Conservation (phyloP, 2,888 invertebrate genomes). For the Aphidoletes aphidimyza region DNA sequence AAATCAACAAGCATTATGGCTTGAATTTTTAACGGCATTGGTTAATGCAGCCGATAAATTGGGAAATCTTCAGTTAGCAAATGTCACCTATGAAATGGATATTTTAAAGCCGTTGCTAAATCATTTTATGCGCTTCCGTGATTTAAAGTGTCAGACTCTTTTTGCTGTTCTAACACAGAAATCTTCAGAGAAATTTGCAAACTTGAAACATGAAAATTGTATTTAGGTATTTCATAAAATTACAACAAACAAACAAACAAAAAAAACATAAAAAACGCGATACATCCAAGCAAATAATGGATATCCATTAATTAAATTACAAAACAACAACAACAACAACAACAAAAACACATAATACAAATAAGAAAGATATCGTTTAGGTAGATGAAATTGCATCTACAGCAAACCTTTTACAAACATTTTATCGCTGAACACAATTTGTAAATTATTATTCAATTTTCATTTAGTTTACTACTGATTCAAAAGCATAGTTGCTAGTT, state of each 20-base stretch:
- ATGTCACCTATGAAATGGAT: constrained; percentile 65
- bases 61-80: constrained; percentile 64
- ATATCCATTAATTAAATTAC: not conserved
- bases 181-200: not conserved
- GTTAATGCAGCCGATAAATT: constrained; percentile 64
- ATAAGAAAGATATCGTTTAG: not conserved
- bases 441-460: constrained; percentile 32
- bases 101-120: constrained; percentile 65
- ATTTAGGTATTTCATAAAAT: not conserved
- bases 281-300: not conserved
- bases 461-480: not conserved
- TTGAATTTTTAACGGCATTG: constrained; percentile 63
- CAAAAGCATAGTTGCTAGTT: not conserved
- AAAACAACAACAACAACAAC: not conserved
- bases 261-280: no score
- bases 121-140: constrained; percentile 65
- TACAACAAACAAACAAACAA: not conserved
- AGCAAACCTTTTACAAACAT: not conserved
- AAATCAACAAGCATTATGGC: constrained; percentile 62
- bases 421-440: not conserved
- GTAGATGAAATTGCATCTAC: no score
- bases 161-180: constrained; percentile 64
- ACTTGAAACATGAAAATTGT: not conserved
- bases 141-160: constrained; percentile 65
- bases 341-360: not conserved